These are phyloP conservation scores for Aphelinus certus DNA, from an alignment of 1,140 invertebrate species.

Conservation along the genomic window DNA sequence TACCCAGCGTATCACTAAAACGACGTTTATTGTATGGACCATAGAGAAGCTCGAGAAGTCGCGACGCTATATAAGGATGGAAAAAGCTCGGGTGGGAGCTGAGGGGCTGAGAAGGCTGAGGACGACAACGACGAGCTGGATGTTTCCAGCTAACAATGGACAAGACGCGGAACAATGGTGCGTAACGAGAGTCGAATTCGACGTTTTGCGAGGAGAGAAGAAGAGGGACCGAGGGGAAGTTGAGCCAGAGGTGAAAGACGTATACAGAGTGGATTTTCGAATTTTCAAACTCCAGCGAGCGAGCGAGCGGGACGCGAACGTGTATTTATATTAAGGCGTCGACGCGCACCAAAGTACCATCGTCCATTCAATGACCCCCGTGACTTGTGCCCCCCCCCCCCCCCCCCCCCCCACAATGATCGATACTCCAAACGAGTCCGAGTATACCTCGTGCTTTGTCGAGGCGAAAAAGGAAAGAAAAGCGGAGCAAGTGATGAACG, in stretches of 20 bases:
- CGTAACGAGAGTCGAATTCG: conserved; percentile 55
- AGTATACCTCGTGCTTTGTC: no score
- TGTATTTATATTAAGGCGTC: no score
- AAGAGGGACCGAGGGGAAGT: neutral
- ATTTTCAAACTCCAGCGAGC: neutral
- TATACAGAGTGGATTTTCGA: neutral
- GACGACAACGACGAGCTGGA: conserved; percentile 31
- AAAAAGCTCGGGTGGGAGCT: conserved; percentile 4
- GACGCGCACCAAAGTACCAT: no score
- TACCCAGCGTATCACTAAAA: no score
- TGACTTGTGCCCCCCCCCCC: no score
- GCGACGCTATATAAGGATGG: conserved; percentile 30
- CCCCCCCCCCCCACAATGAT: no score
- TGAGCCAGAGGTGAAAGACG: neutral
- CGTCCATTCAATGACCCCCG: no score
- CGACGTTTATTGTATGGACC: no score
- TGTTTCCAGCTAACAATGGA: conserved; percentile 52
- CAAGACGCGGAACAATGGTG: conserved; percentile 54
- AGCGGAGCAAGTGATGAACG: neutral
- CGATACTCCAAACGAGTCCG: no score
- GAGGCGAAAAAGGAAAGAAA: neutral
- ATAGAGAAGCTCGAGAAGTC: conserved; percentile 39
- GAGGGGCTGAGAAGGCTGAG: neutral
- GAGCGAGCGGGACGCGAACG: no score
- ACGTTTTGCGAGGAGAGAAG: conserved; percentile 42